Evolutionary conservation across 2,888 invertebrate genomes (phyloP), one percentile per base, ranked within the genome.

Genomic region (Cheiracanthium punctorium): DNA sequence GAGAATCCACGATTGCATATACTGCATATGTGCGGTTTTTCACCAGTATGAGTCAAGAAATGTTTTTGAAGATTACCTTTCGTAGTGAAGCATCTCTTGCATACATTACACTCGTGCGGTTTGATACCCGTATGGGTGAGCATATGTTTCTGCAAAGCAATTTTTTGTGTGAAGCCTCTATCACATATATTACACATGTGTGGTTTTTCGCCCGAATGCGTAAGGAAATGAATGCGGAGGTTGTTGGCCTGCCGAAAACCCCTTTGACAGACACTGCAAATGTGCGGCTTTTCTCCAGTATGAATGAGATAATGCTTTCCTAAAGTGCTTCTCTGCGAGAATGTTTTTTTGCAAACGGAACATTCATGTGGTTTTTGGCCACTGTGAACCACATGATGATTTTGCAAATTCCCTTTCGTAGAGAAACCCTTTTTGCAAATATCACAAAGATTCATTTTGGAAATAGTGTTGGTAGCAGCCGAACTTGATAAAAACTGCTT

Each of bases 11-110:
- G 58, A 29, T 73, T 80, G 43, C 85, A 85, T 17, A 80, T 80
- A 7, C 67, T 41, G 37, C 85, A 85, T 0, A 85, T 74, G 32
- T 85, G 80, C 12, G 85, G 85, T n/a, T 85, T 85, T 41, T 85
- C 85, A 0, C 80, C 80, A 0, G 85, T 85, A 12, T 85, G 85
- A 0, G 85, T 85, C 12, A 85, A 41, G 24, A 71, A 87, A 58
- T 87, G 87, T 64, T 87, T 87, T n/a, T 87, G 80, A 0, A 87
- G 73, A 67, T 80, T 87, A 17, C 86, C 86, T 69, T 87, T 87
- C 0, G 80, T 81, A 14, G 87, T 81, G 43, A 87, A 87, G 0
- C 81, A 64, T 14, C 81, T 48, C n/a, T 87, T 87, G 41, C 87
- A 87, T 8, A 87, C 81, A 41, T 73, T 81, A 10, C 87, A 87